Evolutionary conservation across 2,113 vertebrate genomes (phyloP), one percentile per base, ranked within the genome.

Genomic region (Spea multiplicata): DNA sequence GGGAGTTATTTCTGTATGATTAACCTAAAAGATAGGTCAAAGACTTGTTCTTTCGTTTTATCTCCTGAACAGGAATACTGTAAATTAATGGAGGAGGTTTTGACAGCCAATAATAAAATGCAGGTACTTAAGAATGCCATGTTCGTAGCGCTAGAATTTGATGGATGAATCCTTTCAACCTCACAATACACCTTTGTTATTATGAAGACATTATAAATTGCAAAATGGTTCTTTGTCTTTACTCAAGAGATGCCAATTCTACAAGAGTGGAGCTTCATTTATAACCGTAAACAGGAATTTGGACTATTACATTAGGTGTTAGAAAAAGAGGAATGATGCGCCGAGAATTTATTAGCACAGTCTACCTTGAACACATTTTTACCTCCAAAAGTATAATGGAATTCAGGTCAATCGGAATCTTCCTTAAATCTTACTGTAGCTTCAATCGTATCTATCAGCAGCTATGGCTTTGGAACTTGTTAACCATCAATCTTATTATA

Each of bases 71-170:
- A 74, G 55, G 46, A 77, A 75, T 66, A 78, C 61, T 57, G 72
- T 66, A 83, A 86, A 79, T 80, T 69, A 81, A 45, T 82, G 71
- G 80, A 83, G 82, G 78, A 74, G 73, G 5, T 47, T 82, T 75
- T 81, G 85, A 87, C 84, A 87, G 80, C 12, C 16, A 81, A 66
- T 73, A 85, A 86, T 81, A 83, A 77, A 87, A 77, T 59, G 2
- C 57, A 47, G 44, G 75, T 76, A 69, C 79, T 81, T 75, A 71
- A 83, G 57, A 82, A 78, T 5, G 73, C 5, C 82, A 44, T n/a
- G 5, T 66, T 85, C 82, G 68, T 79, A 81, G 75, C 71, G 77
- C 30, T 68, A 69, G 74, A 81, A 80, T 52, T 45, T 82, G 81
- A 86, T 76, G 66, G 83, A 82, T 2, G 3, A 81, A 77, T 83